Conservation (phyloP, 2,113 vertebrate species). For the Corapipo altera region DNA sequence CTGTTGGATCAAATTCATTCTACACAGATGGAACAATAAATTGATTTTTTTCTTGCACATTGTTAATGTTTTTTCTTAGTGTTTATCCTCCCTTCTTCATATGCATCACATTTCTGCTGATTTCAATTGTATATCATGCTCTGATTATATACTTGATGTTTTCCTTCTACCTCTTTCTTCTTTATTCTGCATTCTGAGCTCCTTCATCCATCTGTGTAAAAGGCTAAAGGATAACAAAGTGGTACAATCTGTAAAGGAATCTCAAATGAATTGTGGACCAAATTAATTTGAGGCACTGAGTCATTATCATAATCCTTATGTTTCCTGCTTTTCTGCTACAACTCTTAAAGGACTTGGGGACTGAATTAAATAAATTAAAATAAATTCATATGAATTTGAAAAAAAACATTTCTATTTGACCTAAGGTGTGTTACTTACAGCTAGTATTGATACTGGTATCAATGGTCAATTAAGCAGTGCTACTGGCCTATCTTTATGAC, state of each 20-base stretch:
- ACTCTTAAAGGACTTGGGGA: not conserved
- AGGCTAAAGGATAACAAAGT: not conserved
- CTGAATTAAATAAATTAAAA: not conserved
- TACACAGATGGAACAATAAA: not conserved
- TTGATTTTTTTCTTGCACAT: not conserved
- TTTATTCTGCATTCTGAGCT: not conserved
- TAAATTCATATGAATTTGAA: accelerated
- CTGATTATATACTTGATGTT: not conserved
- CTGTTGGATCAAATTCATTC: not conserved
- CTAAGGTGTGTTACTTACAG: not conserved
- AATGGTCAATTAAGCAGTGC: not conserved
- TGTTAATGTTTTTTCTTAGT: not conserved
- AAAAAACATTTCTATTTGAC: not conserved
- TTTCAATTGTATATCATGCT: not conserved
- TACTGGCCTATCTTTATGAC: not conserved
- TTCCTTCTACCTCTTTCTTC: not conserved
- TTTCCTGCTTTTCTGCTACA: not conserved
- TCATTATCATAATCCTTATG: not conserved
- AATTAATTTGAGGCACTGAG: not conserved
- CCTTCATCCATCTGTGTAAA: not conserved
- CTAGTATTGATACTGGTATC: not conserved
- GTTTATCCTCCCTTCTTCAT: not conserved
- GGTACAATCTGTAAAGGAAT: not conserved
- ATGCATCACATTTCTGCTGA: not conserved
- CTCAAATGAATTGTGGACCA: not conserved